phyloP scores from a whole-genome alignment of 2,888 invertebrate species.

The Liodrosophila aerea region DNA sequence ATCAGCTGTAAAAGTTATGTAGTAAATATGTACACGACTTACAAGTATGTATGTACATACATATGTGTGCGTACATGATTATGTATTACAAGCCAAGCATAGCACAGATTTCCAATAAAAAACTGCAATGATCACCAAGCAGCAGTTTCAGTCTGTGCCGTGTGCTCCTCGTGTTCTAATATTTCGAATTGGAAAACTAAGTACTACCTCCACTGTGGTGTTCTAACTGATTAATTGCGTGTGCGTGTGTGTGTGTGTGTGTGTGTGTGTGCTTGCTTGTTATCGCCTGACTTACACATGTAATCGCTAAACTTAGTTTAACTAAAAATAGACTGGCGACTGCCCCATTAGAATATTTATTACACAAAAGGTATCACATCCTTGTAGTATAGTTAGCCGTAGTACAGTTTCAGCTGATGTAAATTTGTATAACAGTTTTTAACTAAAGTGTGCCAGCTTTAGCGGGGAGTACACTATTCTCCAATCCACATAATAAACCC shows the following conservation, averaged over 20 bases:
- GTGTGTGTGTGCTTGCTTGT: conserved; percentile 3
- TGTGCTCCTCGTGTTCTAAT: conserved; percentile 58
- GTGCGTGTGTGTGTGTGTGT: conserved; percentile 30
- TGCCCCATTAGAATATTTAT: not conserved
- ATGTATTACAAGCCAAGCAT: conserved; percentile 27
- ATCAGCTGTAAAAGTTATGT: conserved; percentile 50
- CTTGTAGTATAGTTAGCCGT: too few species aligned
- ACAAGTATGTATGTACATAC: conserved; percentile 1
- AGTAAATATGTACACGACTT: conserved; percentile 20
- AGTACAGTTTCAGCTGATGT: too few species aligned
- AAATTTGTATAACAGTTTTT: too few species aligned
- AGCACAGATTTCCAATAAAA: conserved; percentile 42
- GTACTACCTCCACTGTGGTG: conserved; percentile 60
- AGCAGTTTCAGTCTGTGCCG: conserved; percentile 58
- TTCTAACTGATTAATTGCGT: conserved; percentile 62
- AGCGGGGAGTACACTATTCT: too few species aligned
- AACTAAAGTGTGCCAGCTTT: too few species aligned
- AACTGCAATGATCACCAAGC: conserved; percentile 17
- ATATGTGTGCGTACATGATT: conserved; percentile 8
- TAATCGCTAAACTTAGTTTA: conserved; percentile 25
- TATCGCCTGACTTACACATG: too few species aligned
- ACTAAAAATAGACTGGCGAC: conserved; percentile 44
- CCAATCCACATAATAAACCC: too few species aligned
- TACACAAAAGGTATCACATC: not conserved
- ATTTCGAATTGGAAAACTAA: conserved; percentile 9